Evolutionary conservation across 2,113 vertebrate species (phyloP), one percentile per base, ranked within the genome.

Genomic region (Proteles cristata): DNA sequence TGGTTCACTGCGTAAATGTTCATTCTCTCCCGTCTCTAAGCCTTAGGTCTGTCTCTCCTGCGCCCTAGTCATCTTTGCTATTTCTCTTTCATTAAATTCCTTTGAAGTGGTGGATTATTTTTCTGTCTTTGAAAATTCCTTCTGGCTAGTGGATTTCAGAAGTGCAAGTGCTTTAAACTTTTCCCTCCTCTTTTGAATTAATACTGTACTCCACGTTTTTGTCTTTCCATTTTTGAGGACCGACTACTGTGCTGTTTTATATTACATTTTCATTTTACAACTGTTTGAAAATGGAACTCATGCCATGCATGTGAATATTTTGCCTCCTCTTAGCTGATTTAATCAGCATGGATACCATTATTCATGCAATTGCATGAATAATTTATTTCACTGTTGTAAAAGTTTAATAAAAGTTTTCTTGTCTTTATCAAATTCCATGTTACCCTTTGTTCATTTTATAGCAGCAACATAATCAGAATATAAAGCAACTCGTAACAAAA

Each of bases 401-500:
- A 98, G 97, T 98, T 98, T 97, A 98, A 98, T 98, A 98, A 97
- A 98, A 98, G 94, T 98, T 98, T 98, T 98, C 96, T 98, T 98
- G 97, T 98, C 97, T 98, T 98, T 97, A 98, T 98, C 97, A 97
- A 98, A 97, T 98, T 95, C 95, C 93, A 94, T 97, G 97, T 97
- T 97, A 83, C 94, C 93, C 97, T 98, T 97, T 98, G 97, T 98
- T 98, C 98, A 95, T 96, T 98, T 95, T 96, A 96, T 92, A 88
- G 97, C 94, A 92, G 94, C 81, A 93, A 94, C 95, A 96, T 95
- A 97, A 97, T 97, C 97, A 97, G 97, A 97, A 97, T 98, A 93
- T 94, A 97, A 97, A 98, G 82, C 88, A 98, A 94, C n/a, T 84
- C 63, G 81, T 88, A 96, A 83, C 45, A 55, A 88, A 98, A 95